A percentile compares a stretch with the other conserved stretches of the same genome.
These are phyloP conservation scores for Luperina nickerlii DNA, from an alignment of 2,888 invertebrate genomes.

Conservation along the genomic window DNA sequence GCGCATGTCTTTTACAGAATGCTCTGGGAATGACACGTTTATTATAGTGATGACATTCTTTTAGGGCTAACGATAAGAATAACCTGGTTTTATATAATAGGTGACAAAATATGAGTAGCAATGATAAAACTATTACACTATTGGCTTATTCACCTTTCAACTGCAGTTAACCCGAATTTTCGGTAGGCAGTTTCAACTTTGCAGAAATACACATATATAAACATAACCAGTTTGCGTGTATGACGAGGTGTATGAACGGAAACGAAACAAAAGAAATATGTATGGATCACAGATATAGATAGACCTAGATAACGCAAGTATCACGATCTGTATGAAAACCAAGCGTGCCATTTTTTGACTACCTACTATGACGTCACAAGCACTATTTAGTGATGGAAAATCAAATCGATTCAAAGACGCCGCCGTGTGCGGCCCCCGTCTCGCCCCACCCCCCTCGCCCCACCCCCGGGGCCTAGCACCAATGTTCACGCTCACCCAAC, in stretches of 20 bases:
- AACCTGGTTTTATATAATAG: neutral
- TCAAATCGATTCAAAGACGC: too few species aligned
- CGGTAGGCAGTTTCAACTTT: neutral
- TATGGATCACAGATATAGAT: neutral
- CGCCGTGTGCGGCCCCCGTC: too few species aligned
- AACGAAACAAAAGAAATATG: neutral
- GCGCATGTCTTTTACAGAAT: neutral
- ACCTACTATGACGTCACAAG: too few species aligned
- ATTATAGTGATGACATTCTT: neutral
- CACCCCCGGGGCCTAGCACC: too few species aligned
- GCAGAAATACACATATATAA: neutral
- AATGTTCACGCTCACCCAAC: too few species aligned
- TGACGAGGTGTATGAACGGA: neutral
- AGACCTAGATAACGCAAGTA: too few species aligned
- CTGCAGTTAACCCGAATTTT: neutral
- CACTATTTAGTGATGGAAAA: too few species aligned
- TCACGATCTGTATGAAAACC: too few species aligned
- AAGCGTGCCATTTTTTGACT: too few species aligned
- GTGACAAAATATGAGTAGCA: neutral
- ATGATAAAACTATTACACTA: neutral
- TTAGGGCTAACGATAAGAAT: neutral
- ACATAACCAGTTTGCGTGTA: neutral
- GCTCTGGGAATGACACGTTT: constrained; percentile 7
- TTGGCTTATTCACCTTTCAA: neutral
- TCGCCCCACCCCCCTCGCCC: too few species aligned